Percentiles rank a stretch among this genome's conserved stretches.
phyloP scores from a whole-genome alignment of 2,113 vertebrate species.

The Platysternon megacephalum region DNA sequence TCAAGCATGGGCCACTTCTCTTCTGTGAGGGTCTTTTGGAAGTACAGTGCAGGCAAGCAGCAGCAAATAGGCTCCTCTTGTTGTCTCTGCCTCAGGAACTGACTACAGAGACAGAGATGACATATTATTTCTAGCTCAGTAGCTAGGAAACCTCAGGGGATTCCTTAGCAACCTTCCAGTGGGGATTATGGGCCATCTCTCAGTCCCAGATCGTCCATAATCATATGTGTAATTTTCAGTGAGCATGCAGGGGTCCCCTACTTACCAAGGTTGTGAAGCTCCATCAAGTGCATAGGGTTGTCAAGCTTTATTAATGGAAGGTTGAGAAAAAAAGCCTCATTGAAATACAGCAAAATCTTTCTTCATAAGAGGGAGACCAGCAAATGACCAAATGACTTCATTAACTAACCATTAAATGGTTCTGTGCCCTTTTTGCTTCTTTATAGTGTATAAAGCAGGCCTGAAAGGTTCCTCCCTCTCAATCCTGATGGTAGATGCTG shows the following conservation, averaged over 20 bases:
- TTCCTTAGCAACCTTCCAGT: neutral
- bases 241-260: neutral
- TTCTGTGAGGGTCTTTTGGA: neutral
- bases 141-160: accelerated
- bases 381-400: neutral
- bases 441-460: neutral
- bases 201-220: neutral
- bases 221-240: neutral
- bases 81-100: neutral
- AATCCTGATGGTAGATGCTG: neutral
- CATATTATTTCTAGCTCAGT: neutral
- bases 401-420: neutral
- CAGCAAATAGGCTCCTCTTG: neutral
- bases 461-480: neutral
- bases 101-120: neutral
- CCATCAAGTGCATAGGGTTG: neutral
- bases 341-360: neutral
- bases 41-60: neutral
- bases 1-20: neutral
- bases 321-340: neutral
- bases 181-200: neutral
- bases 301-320: neutral
- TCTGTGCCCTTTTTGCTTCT: neutral
- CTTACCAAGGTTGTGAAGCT: neutral
- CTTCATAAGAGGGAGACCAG: neutral